These are phyloP conservation scores for Enteromius treurensis DNA, from an alignment of 2,797 vertebrate species.

Conservation along the genomic window DNA sequence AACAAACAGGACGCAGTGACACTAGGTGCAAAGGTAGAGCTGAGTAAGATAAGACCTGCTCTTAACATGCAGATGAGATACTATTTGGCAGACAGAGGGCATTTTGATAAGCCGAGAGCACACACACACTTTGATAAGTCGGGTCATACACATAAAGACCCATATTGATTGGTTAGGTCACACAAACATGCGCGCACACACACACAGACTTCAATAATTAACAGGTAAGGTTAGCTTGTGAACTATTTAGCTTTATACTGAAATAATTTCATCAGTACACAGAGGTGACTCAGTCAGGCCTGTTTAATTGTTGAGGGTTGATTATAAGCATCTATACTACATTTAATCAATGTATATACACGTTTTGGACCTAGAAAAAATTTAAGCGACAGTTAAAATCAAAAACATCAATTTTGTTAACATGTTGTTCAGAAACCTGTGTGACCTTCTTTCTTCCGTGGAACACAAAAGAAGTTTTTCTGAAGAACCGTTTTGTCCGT, in stretches of 20 bases:
- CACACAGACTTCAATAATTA: conserved; percentile 43
- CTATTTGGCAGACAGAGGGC: conserved; percentile 48
- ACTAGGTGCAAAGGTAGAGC: conserved; percentile 51
- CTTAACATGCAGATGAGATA: conserved; percentile 48
- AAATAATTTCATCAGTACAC: conserved; percentile 25
- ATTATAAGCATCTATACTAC: not conserved
- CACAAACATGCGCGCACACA: conserved; percentile 13
- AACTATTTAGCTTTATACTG: conserved; percentile 9
- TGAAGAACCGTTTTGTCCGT: not conserved
- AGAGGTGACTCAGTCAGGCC: not conserved
- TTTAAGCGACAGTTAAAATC: not conserved
- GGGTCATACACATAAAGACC: conserved; percentile 51
- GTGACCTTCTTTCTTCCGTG: not conserved
- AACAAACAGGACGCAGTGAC: conserved; percentile 47
- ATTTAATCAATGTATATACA: not conserved
- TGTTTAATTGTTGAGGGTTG: conserved; percentile 5
- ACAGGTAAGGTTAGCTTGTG: conserved; percentile 18
- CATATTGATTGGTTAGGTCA: conserved; percentile 43
- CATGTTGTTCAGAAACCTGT: not conserved
- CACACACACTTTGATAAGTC: conserved; percentile 49
- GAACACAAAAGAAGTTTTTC: not conserved
- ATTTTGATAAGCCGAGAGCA: conserved; percentile 46
- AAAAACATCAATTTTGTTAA: not conserved
- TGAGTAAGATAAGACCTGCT: conserved; percentile 44
- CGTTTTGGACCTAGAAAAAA: not conserved